These are phyloP conservation scores for Uloborus plumipes DNA, from an alignment of 2,888 invertebrate genomes.

Conservation along the genomic window DNA sequence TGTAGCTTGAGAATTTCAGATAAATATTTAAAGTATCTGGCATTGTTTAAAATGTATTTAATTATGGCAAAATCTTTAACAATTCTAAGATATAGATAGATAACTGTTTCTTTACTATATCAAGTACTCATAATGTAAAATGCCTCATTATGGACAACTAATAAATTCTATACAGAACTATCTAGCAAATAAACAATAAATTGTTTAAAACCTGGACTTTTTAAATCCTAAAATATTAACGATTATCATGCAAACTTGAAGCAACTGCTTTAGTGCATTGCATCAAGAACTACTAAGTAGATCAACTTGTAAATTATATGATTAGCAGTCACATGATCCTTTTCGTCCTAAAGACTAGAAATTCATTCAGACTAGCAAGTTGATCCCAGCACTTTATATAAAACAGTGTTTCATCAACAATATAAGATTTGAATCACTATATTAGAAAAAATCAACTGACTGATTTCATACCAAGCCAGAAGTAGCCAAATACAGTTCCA, in stretches of 20 bases:
- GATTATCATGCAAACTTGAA: slow-evolving; percentile 1
- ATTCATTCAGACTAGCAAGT: slow-evolving; percentile 35
- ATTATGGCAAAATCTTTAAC: no score
- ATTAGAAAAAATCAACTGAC: slow-evolving; percentile 45
- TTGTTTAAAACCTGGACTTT: no score
- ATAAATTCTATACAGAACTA: no score
- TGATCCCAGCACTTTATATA: slow-evolving; percentile 42
- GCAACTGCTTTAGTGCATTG: background rate
- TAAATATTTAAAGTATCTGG: no score
- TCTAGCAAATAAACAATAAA: no score
- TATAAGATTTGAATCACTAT: slow-evolving; percentile 22
- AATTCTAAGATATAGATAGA: no score
- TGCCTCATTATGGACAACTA: no score
- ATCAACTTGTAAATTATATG: slow-evolving; percentile 45
- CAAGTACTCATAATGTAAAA: no score
- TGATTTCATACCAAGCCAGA: slow-evolving; percentile 57
- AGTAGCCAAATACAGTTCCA: slow-evolving; percentile 54
- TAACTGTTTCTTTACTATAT: no score
- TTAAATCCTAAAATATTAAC: background rate
- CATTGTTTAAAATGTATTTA: no score
- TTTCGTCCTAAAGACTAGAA: slow-evolving; percentile 25
- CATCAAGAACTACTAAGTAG: slow-evolving; percentile 31
- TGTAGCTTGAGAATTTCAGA: no score
- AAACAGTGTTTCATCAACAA: slow-evolving; percentile 7
- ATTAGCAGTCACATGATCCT: slow-evolving; percentile 26